Conservation (phyloP, 2,888 invertebrate species). For the Hipparchia sbordonii region DNA sequence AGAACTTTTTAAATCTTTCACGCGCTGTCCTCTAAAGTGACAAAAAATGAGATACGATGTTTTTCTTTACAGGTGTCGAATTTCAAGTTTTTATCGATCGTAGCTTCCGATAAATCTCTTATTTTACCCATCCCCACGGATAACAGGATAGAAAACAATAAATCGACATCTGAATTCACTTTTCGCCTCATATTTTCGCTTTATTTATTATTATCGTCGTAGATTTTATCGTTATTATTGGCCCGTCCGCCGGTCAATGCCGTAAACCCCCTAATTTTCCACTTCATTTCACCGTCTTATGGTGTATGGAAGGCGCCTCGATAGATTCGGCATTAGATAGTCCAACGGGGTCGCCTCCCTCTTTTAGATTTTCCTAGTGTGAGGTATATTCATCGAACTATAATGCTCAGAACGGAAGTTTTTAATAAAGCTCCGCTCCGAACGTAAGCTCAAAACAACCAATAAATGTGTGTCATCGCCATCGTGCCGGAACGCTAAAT, state of each 20-base stretch:
- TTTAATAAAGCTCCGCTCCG: no score
- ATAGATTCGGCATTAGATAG: slow-evolving; percentile 75
- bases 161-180: slow-evolving; percentile 40
- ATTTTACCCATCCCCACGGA: background rate
- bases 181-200: slow-evolving; percentile 41
- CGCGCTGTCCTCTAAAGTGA: no score
- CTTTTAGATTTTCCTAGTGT: slow-evolving; percentile 55
- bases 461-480: no score
- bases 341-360: slow-evolving; percentile 55
- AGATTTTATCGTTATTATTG: slow-evolving; percentile 45
- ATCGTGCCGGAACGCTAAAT: no score
- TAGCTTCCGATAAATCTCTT: background rate
- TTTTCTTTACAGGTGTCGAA: background rate
- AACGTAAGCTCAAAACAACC: no score
- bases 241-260: slow-evolving; percentile 59
- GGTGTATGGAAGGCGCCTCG: slow-evolving; percentile 68
- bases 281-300: slow-evolving; percentile 79
- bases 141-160: slow-evolving; percentile 23
- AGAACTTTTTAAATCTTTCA: no score
- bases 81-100: background rate
- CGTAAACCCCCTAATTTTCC: slow-evolving; percentile 75
- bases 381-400: slow-evolving; percentile 8
- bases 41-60: no score
- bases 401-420: no score
- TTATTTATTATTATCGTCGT: slow-evolving; percentile 41